These are phyloP conservation scores for Drosophila bipectinata DNA, from an alignment of 1,140 invertebrate genomes.

Conservation along the genomic window DNA sequence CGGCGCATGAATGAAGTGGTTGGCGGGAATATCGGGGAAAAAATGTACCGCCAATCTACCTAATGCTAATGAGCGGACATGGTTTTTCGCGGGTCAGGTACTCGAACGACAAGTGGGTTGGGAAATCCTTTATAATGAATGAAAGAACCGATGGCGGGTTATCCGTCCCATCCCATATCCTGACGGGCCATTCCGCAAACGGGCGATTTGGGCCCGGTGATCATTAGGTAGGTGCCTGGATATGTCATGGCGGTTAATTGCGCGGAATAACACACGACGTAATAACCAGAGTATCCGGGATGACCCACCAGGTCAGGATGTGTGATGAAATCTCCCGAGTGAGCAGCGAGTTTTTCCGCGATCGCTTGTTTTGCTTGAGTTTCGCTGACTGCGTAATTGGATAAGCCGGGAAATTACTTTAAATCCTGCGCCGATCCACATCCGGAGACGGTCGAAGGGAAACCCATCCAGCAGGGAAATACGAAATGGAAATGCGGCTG, in stretches of 20 bases:
- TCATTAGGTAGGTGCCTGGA: conserved; percentile 62
- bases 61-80: conserved; percentile 72
- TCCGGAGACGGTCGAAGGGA: conserved; percentile 62
- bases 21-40: conserved; percentile 35
- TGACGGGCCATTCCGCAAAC: conserved; percentile 57
- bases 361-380: conserved; percentile 69
- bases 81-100: conserved; percentile 57
- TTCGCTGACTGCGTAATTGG: conserved; percentile 82
- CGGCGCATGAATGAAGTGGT: conserved; percentile 46
- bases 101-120: conserved; percentile 57
- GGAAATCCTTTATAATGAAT: conserved; percentile 66
- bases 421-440: conserved; percentile 77
- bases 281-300: conserved; percentile 67
- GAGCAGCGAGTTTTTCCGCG: conserved; percentile 30
- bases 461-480: conserved; percentile 64
- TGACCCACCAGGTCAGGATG: conserved; percentile 62
- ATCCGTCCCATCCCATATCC: conserved; percentile 39
- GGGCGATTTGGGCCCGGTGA: conserved; percentile 34
- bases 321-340: conserved; percentile 33
- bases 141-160: conserved; percentile 42
- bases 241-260: conserved; percentile 58
- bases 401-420: conserved; percentile 80
- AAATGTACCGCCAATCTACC: conserved; percentile 28
- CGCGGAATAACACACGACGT: conserved; percentile 79
- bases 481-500: conserved; percentile 68